Evolutionary conservation across 2,888 invertebrate genomes (phyloP).

Genomic region (Philereme vetulata): DNA sequence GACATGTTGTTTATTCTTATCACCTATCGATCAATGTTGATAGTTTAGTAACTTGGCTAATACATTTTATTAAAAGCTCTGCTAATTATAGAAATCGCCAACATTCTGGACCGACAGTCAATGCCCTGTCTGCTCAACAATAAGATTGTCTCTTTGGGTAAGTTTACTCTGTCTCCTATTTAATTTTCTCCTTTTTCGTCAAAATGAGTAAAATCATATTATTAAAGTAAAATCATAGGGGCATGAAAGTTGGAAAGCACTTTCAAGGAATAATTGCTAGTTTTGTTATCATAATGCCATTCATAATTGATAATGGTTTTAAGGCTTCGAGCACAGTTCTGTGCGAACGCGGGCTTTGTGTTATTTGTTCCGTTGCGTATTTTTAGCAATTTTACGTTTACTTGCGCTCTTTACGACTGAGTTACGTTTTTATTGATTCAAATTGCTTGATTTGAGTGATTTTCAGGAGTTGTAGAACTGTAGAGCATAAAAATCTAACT

Average conservation of each 20-base stretch:
- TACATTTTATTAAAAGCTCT: conserved; percentile 16
- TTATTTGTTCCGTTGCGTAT: too few relatives aligned
- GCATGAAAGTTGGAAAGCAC: conserved; percentile 3
- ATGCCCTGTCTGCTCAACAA: conserved; percentile 33
- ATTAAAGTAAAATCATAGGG: not conserved
- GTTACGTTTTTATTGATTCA: too few relatives aligned
- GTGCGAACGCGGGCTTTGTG: too few relatives aligned
- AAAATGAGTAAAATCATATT: conserved; percentile 7
- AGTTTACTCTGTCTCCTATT: not conserved
- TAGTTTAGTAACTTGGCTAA: conserved; percentile 2
- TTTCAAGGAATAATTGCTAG: conserved; percentile 2
- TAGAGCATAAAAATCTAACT: too few relatives aligned
- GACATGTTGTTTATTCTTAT: too few relatives aligned
- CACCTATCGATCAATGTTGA: not conserved
- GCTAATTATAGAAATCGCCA: conserved; percentile 31
- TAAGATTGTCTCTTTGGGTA: conserved; percentile 3
- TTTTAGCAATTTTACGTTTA: too few relatives aligned
- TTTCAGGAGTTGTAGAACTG: too few relatives aligned
- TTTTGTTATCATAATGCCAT: conserved; percentile 3
- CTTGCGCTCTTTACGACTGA: too few relatives aligned
- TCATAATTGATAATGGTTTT: not conserved
- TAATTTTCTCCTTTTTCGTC: not conserved
- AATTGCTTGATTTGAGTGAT: too few relatives aligned
- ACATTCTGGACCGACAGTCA: conserved; percentile 32
- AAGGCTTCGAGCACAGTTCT: too few relatives aligned